Percentiles rank a stretch among this genome's conserved stretches.
Conservation (phyloP, 2,113 vertebrate species). For the Rattus rattus region DNA sequence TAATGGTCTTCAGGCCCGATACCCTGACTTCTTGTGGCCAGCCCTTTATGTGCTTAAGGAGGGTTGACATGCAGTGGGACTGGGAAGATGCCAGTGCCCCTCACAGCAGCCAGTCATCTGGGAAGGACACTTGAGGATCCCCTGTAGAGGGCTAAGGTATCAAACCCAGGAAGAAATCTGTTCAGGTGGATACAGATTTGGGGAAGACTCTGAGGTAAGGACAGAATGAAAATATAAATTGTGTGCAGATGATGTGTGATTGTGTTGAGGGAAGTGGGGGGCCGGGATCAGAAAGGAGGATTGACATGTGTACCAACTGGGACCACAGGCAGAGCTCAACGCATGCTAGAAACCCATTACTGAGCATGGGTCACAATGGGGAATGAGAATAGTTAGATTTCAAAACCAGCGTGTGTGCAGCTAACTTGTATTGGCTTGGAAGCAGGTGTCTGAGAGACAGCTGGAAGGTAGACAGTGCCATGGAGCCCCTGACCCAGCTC, state of each 20-base stretch:
- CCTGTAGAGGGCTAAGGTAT: neutral
- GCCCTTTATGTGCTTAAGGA: accelerated
- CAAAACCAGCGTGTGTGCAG: accelerated
- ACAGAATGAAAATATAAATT: neutral
- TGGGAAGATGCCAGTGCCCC: neutral
- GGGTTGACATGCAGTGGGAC: too few species aligned
- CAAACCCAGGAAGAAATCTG: neutral
- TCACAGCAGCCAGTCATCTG: neutral
- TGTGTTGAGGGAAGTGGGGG: neutral
- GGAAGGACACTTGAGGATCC: neutral
- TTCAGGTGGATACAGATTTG: neutral
- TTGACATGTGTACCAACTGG: neutral
- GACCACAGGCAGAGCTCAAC: neutral
- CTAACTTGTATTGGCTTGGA: accelerated
- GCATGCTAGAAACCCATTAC: accelerated
- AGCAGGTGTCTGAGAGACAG: neutral
- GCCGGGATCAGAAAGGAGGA: neutral
- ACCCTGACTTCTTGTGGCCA: neutral
- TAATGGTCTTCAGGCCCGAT: too few species aligned
- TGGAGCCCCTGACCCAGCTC: neutral
- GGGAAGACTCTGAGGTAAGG: neutral
- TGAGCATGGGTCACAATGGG: accelerated
- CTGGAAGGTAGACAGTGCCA: too few species aligned
- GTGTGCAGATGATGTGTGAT: neutral
- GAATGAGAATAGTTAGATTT: accelerated